Evolutionary conservation across 2,113 vertebrate species (phyloP).

Genomic region (Blennius ocellaris): DNA sequence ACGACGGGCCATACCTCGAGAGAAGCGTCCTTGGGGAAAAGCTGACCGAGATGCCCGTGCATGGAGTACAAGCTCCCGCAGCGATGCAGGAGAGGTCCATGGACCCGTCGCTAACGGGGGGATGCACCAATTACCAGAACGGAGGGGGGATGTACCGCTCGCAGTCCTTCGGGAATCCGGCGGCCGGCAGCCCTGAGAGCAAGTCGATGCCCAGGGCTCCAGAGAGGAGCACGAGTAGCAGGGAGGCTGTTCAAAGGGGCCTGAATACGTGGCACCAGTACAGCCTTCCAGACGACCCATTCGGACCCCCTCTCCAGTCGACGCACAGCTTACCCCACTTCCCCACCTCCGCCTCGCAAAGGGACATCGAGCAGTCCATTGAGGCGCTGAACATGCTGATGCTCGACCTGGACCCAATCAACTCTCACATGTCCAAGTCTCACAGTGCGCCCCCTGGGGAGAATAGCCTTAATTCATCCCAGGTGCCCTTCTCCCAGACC

Average conservation of each 20-base stretch:
- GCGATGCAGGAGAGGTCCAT: slow-evolving; percentile 85
- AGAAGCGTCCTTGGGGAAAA: slow-evolving; percentile 60
- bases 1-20: slow-evolving; percentile 74
- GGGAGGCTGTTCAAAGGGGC: slow-evolving; percentile 95
- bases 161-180: slow-evolving; percentile 86
- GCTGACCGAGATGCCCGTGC: slow-evolving; percentile 73
- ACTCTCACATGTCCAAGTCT: slow-evolving; percentile 89
- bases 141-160: slow-evolving; percentile 84
- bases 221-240: slow-evolving; percentile 91
- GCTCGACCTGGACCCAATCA: slow-evolving; percentile 88
- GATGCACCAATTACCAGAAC: slow-evolving; percentile 80
- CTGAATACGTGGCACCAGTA: slow-evolving; percentile 94
- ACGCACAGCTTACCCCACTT: slow-evolving; percentile 90
- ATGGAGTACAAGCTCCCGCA: slow-evolving; percentile 84
- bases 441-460: slow-evolving; percentile 88
- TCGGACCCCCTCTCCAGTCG: slow-evolving; percentile 80
- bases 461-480: slow-evolving; percentile 81
- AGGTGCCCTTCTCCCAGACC: slow-evolving; percentile 82
- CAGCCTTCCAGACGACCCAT: slow-evolving; percentile 83
- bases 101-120: slow-evolving; percentile 73
- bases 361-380: slow-evolving; percentile 94
- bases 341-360: slow-evolving; percentile 87
- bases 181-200: slow-evolving; percentile 70
- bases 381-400: slow-evolving; percentile 96
- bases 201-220: slow-evolving; percentile 83